Base-by-base conservation (phyloP, 1,140 invertebrate species). In the Melitaea cinxia region DNA sequence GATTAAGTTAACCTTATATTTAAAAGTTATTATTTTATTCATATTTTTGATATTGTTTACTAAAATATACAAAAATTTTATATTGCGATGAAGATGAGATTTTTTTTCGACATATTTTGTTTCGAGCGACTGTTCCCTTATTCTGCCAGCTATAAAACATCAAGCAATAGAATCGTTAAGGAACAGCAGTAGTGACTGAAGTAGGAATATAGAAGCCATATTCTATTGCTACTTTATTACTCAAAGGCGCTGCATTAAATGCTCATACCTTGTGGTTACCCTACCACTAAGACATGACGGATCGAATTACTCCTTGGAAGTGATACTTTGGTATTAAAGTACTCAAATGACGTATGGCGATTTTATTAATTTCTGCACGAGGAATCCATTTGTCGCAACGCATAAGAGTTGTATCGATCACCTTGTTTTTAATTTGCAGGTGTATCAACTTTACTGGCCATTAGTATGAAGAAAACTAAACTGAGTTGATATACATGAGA, bases 291-390 rank as follows among this genome's bases (percentile, higher is more conserved):
- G 23, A 26, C 42, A 42, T 26, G 42, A 45, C 12, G 28, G 54
- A 58, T 68, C 47, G 53, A 57, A 26, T 68, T 57, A 68, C 65
- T 24, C 26, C 33, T 62, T 68, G 59, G 33, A 58, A 53, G 54
- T 57, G 42, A 60, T 58, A 49, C 52, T 33, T 37, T 55, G 55
- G 57, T 66, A 60, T 47, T 21, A 66, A 61, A 68, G 57, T 61
- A 62, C 30, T 57, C 35, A 42, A 56, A 19, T 12, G 19, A 42
- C 42, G 42, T 19, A 61, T 50, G 35, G 57, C 23, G 24, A 68
- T 68, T 30, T 63, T 67, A 61, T 61, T 57, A 62, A 56, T 62
- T 68, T 68, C 33, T 49, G 54, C 65, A 52, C 65, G 59, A 62
- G 47, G 45, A 39, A 30, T 57, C 24, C 47, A 50, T 47, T 24